Evolutionary conservation across 1,140 invertebrate species (phyloP).

Genomic region (Tetragonula clypearis): DNA sequence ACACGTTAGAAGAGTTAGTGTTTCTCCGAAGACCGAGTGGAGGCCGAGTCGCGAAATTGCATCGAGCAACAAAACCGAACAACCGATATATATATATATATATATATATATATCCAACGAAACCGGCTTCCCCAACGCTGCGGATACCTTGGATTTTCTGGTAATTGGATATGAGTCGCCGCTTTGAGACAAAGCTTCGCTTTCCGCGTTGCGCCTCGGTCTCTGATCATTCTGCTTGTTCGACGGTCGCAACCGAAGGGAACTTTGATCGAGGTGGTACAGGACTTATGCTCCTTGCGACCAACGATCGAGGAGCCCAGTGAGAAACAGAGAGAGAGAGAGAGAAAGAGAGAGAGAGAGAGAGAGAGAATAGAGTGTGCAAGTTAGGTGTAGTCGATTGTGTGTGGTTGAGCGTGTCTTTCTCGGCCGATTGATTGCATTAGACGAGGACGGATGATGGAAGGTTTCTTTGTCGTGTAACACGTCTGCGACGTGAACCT

Average conservation of each 20-base stretch:
- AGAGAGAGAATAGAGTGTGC: background rate
- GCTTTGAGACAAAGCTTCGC: conserved; percentile 3
- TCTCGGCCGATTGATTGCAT: background rate
- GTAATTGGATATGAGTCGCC: conserved; percentile 56
- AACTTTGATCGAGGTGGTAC: conserved; percentile 1
- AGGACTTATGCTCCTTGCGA: background rate
- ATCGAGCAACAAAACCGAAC: conserved; percentile 35
- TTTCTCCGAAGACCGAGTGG: conserved; percentile 59
- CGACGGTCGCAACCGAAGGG: conserved; percentile 1
- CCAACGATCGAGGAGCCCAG: background rate
- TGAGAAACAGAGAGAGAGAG: background rate
- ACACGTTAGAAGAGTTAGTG: conserved; percentile 22
- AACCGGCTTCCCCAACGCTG: background rate
- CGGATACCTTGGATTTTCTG: conserved; percentile 53
- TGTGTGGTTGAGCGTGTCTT: background rate
- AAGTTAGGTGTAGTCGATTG: background rate
- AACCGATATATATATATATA: conserved; percentile 39
- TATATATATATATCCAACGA: too few species aligned
- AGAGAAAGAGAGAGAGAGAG: background rate
- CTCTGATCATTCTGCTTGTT: background rate
- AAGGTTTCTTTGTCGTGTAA: background rate
- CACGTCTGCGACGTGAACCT: background rate
- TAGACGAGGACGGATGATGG: background rate
- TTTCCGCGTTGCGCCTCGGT: background rate
- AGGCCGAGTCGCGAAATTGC: conserved; percentile 55